phyloP scores from a whole-genome alignment of 2,888 invertebrate genomes.

The Patella ulyssiponensis region DNA sequence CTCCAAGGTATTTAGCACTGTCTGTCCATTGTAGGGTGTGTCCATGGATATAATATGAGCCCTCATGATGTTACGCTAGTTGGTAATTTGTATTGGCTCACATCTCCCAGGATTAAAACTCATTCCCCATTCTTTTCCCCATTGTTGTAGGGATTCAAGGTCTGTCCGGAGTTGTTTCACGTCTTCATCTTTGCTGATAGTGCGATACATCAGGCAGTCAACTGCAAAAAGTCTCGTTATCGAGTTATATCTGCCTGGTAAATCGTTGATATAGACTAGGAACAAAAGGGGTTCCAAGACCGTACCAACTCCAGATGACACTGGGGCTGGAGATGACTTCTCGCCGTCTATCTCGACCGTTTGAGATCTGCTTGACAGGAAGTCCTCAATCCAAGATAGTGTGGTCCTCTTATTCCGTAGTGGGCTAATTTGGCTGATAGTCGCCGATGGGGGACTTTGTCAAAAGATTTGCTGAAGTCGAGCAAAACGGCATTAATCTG shows the following conservation, averaged over 20 bases:
- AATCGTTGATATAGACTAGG: conserved; percentile 44
- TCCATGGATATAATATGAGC: no score
- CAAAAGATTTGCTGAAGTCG: conserved; percentile 23
- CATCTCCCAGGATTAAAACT: conserved; percentile 40
- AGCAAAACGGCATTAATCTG: no score
- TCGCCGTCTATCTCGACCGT: conserved; percentile 29
- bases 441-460: conserved; percentile 33
- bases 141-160: conserved; percentile 29
- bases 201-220: conserved; percentile 36
- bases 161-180: conserved; percentile 32
- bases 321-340: conserved; percentile 25
- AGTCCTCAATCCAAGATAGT: conserved; percentile 31
- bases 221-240: conserved; percentile 36
- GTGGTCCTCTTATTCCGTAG: conserved; percentile 27
- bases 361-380: conserved; percentile 32
- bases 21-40: no score
- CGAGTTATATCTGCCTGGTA: conserved; percentile 26
- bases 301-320: conserved; percentile 39
- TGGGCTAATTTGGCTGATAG: conserved; percentile 28
- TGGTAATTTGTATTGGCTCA: conserved; percentile 30
- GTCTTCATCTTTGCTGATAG: conserved; percentile 22
- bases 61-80: background rate
- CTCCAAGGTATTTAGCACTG: no score
- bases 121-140: conserved; percentile 38
- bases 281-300: conserved; percentile 43